phyloP scores from a whole-genome alignment of 2,888 invertebrate genomes.

The Mellilla xanthometata region DNA sequence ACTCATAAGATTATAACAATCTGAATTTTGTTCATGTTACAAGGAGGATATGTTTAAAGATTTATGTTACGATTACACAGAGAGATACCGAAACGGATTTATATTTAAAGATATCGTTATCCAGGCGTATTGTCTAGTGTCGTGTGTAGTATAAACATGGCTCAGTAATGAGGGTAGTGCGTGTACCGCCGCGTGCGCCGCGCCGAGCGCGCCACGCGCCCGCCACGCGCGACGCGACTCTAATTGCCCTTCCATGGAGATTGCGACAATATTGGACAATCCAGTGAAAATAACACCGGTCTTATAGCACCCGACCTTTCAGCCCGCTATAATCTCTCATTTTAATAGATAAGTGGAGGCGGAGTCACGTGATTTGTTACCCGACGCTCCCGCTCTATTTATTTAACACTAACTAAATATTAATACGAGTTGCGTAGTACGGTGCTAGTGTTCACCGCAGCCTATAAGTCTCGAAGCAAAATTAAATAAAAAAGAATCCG shows the following conservation, averaged over 20 bases:
- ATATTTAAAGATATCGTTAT: conserved; percentile 58
- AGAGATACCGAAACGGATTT: conserved; percentile 31
- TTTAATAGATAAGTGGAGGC: conserved; percentile 81
- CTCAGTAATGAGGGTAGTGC: conserved; percentile 55
- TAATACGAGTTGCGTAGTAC: conserved; percentile 23
- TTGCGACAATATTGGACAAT: conserved; percentile 81
- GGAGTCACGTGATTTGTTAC: conserved; percentile 74
- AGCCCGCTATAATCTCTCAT: conserved; percentile 78
- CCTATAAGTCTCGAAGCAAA: conserved; percentile 39
- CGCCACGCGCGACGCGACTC: conserved; percentile 75
- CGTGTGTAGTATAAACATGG: conserved; percentile 67
- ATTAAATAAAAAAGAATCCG: conserved; percentile 48
- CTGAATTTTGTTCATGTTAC: conserved; percentile 46
- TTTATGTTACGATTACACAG: conserved; percentile 27
- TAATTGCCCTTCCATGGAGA: conserved; percentile 78
- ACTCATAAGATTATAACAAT: too few relatives aligned
- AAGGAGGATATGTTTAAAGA: neutral
- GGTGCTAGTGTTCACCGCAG: conserved; percentile 25
- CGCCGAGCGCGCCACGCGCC: conserved; percentile 57
- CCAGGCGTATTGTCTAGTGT: conserved; percentile 46
- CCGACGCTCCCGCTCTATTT: conserved; percentile 41
- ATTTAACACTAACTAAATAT: conserved; percentile 33
- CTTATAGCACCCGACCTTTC: conserved; percentile 55
- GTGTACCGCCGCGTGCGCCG: conserved; percentile 49
- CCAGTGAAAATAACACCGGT: conserved; percentile 79